These are phyloP conservation scores for Megalops atlanticus DNA, from an alignment of 2,113 vertebrate genomes.

Conservation along the genomic window DNA sequence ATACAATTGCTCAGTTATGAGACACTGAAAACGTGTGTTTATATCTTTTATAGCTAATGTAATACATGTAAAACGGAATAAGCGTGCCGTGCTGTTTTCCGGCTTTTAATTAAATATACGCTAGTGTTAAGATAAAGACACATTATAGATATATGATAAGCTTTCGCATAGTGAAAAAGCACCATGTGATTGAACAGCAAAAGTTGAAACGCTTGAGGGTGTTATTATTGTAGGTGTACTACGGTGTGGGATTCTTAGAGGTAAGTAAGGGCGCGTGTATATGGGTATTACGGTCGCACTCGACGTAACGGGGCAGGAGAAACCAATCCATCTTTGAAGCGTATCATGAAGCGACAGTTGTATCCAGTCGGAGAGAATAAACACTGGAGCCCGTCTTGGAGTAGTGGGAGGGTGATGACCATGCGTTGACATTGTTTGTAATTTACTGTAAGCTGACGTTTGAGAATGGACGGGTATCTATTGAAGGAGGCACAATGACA, in stretches of 20 bases:
- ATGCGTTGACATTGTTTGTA: neutral
- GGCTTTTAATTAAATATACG: no score
- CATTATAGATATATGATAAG: no score
- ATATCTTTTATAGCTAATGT: no score
- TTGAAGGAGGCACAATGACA: neutral
- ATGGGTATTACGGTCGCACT: neutral
- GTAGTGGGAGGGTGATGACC: neutral
- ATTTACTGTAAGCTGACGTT: neutral
- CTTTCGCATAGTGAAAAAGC: no score
- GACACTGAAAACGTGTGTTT: no score
- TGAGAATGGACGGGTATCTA: neutral
- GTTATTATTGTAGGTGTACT: neutral
- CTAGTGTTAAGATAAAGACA: no score
- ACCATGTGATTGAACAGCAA: no score
- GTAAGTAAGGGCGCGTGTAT: neutral
- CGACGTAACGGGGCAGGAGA: neutral
- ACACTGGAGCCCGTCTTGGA: neutral
- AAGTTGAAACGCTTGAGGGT: no score
- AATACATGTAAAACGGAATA: no score
- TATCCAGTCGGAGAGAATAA: neutral
- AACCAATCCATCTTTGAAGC: slow-evolving; percentile 1
- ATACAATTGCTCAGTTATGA: no score
- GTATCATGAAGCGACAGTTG: neutral
- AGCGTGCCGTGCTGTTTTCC: neutral
- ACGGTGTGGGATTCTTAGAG: neutral